Conservation (phyloP, 37 sponge, comb jelly and placozoan species). For the Axinella damicornis region DNA sequence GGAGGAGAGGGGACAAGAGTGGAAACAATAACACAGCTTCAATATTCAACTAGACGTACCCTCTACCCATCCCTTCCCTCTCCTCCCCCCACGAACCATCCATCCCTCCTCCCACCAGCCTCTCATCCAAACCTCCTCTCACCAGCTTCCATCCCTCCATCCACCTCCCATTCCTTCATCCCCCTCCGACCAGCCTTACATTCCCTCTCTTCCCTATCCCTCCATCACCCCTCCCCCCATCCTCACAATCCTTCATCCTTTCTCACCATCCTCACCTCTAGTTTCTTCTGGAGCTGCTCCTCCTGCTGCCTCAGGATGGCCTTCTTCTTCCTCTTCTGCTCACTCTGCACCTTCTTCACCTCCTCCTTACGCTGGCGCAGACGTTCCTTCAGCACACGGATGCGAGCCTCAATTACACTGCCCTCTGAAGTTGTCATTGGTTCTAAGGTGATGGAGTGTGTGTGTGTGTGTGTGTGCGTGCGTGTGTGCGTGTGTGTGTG, state of each 20-base stretch:
- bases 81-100: slow-evolving; percentile 4
- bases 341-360: slow-evolving; percentile 55
- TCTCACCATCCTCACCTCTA: slow-evolving; percentile 42
- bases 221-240: neutral
- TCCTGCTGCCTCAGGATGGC: slow-evolving; percentile 61
- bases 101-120: neutral
- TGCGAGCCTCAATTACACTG: slow-evolving; percentile 63
- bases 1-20: neutral
- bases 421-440: slow-evolving; percentile 21
- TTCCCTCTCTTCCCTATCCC: too few relatives aligned
- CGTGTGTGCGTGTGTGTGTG: too few relatives aligned
- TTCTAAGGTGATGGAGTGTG: too few relatives aligned
- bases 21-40: too few relatives aligned
- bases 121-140: too few relatives aligned
- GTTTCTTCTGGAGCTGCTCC: slow-evolving; percentile 63
- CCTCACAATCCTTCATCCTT: neutral
- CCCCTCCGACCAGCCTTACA: neutral
- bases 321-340: slow-evolving; percentile 70
- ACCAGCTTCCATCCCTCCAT: neutral
- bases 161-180: neutral
- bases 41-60: too few relatives aligned
- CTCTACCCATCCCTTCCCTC: too few relatives aligned
- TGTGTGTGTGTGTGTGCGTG: too few relatives aligned
- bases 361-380: slow-evolving; percentile 62
- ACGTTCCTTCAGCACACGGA: slow-evolving; percentile 57